Evolutionary conservation across 2,113 vertebrate species (phyloP).

Genomic region (Brachyistius frenatus): DNA sequence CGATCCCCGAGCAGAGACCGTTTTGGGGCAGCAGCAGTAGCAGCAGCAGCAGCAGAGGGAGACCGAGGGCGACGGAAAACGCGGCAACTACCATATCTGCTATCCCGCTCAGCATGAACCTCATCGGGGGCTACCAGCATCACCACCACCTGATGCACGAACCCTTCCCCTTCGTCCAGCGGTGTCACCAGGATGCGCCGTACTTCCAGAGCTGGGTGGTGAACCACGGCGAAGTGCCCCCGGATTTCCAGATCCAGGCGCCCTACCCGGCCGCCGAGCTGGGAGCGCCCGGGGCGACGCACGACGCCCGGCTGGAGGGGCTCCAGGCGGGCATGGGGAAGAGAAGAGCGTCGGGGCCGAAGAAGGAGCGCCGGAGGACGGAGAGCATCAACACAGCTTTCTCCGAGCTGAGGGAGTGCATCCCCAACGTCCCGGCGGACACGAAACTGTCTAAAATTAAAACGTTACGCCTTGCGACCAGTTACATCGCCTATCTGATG

Average conservation of each 20-base stretch:
- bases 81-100: not conserved
- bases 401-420: conserved; percentile 90
- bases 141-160: conserved; percentile 92
- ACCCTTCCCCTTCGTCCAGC: conserved; percentile 90
- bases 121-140: conserved; percentile 93
- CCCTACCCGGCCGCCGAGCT: conserved; percentile 75
- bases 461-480: conserved; percentile 90
- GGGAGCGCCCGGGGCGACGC: conserved; percentile 75
- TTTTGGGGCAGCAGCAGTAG: conserved; percentile 39
- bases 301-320: conserved; percentile 85
- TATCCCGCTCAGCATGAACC: conserved; percentile 86
- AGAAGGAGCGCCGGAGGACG: conserved; percentile 92
- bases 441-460: conserved; percentile 94
- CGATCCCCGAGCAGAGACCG: conserved; percentile 42
- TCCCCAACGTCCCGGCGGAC: conserved; percentile 92
- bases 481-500: conserved; percentile 93
- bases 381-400: conserved; percentile 94
- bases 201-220: conserved; percentile 94
- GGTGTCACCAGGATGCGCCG: conserved; percentile 89
- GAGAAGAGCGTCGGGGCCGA: conserved; percentile 88
- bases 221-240: conserved; percentile 86
- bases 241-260: conserved; percentile 87
- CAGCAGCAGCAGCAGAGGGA: not conserved
- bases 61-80: conserved; percentile 16
- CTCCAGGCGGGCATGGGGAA: conserved; percentile 87